A percentile compares a stretch with the other conserved stretches of the same genome.
These are phyloP conservation scores for Nematopogon swammerdamellus DNA, from an alignment of 2,888 invertebrate genomes.

Conservation along the genomic window DNA sequence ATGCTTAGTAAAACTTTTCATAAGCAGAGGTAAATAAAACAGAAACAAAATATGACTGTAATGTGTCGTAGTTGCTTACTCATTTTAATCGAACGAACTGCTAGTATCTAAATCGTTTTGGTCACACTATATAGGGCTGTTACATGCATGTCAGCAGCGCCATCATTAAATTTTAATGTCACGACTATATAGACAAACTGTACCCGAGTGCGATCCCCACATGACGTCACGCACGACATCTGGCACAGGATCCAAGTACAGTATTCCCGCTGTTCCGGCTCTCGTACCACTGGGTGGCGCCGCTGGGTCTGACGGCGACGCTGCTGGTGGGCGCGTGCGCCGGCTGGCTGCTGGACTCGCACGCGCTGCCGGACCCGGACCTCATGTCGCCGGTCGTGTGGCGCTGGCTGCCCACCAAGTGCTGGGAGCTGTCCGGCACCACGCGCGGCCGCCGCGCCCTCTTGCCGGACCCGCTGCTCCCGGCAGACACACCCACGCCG, in stretches of 20 bases:
- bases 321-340: slow-evolving; percentile 65
- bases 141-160: no score
- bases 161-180: no score
- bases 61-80: no score
- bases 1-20: no score
- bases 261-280: slow-evolving; percentile 73
- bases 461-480: slow-evolving; percentile 13
- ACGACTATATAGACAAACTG: no score
- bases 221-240: no score
- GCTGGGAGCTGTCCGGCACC: slow-evolving; percentile 23
- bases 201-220: no score
- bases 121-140: no score
- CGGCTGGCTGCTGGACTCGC: slow-evolving; percentile 33
- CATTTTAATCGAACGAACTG: no score
- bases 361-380: slow-evolving; percentile 6
- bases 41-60: no score
- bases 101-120: no score
- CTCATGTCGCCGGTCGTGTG: slow-evolving; percentile 17
- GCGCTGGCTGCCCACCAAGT: slow-evolving; percentile 27
- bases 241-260: slow-evolving; percentile 31
- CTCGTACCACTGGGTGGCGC: slow-evolving; percentile 81
- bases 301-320: slow-evolving; percentile 65
- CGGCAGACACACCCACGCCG: slow-evolving; percentile 28
- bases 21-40: no score
- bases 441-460: slow-evolving; percentile 17